Evolutionary conservation across 1,140 invertebrate species (phyloP), one percentile per base, ranked within the genome.

Genomic region (Littorina saxatilis): DNA sequence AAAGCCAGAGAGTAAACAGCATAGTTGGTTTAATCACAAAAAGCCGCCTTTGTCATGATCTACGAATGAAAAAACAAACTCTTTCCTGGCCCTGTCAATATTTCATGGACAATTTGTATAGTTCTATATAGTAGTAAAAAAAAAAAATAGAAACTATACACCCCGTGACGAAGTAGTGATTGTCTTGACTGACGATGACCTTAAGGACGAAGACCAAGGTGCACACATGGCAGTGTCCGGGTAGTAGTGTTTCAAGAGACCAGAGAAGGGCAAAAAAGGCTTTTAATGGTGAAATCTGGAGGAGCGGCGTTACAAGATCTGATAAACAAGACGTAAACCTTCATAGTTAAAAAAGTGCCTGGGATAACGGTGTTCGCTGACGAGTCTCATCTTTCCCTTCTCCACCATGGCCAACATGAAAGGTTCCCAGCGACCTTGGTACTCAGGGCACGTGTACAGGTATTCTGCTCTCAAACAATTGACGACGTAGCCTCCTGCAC

Each of bases 401-500:
- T 78, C 9, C n/a, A 58, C 52, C 76, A 78, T 35, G 2, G 11
- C 1, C 17, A 35, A 23, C 7, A 78, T 23, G n/a, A 66, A 40
- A 2, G 76, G 55, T 13, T 78, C 50, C 76, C 76, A 78, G 0
- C 52, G 76, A 15, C 58, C 76, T 13, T 29, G 40, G 37, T 78
- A 78, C 37, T 78, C 76, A 7, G 55, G 35, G 32, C 32, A 39
- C n/a, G 58, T 78, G 9, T 78, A 27, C 55, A 78, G 39, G 58
- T 78, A 63, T n/a, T 78, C 76, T 20, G 76, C 76, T 17, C 76
- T 32, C 76, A 78, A 63, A 23, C 76, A 78, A 58, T 63, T 63
- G 7, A 78, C 35, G 35, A 78, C 43, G 76, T 78, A 63, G 27
- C 76, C 76, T 7, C 58, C 76, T 78, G 76, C 4, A 37, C 13